Evolutionary conservation across 2,113 vertebrate genomes (phyloP).

Genomic region (Ammospiza nelsoni): DNA sequence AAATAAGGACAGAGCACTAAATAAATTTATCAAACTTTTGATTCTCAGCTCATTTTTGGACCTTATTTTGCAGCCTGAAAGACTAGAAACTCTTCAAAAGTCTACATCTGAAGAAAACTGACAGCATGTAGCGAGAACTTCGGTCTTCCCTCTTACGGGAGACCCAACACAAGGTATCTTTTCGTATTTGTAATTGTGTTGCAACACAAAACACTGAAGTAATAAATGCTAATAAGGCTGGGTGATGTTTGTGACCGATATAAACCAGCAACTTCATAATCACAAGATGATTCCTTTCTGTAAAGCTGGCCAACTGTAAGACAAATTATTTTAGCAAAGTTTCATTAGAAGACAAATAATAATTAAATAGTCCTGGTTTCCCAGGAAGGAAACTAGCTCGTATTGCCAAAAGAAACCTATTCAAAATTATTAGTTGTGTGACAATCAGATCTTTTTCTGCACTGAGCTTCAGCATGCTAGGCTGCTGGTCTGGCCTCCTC

Average conservation of each 20-base stretch:
- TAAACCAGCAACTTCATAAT: neutral
- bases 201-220: neutral
- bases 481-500: conserved; percentile 59
- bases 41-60: neutral
- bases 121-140: neutral
- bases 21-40: neutral
- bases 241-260: neutral
- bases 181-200: neutral
- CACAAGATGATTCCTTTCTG: neutral
- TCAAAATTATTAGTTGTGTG: conserved; percentile 1
- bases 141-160: neutral
- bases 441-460: conserved; percentile 53
- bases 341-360: neutral
- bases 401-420: neutral
- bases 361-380: neutral
- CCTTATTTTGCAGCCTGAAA: neutral
- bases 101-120: neutral
- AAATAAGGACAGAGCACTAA: neutral
- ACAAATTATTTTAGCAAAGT: neutral
- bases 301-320: neutral
- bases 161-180: neutral
- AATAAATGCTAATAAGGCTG: neutral
- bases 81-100: neutral
- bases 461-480: conserved; percentile 32
- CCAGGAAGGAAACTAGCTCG: neutral